Evolutionary conservation across 2,797 vertebrate genomes (phyloP), one percentile per base, ranked within the genome.

Genomic region (Phrynocephalus guinanensis): DNA sequence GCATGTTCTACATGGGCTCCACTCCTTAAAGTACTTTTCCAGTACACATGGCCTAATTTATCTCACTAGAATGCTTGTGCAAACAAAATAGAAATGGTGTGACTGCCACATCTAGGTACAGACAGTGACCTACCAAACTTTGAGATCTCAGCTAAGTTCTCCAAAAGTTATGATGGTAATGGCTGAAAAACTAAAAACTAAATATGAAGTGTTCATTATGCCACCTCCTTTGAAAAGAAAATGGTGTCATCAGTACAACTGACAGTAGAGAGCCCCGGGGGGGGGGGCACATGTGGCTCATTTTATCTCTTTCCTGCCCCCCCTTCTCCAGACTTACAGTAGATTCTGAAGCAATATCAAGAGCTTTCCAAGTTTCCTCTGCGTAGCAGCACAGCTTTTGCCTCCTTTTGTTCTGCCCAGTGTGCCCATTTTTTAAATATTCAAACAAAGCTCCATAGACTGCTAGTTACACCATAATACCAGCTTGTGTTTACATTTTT

Each of bases 401-500:
- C 94, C 90, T 92, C 96, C 95, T 94, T 92, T 93, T 96, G 96
- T 96, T 96, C 96, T 95, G 96, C 95, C 96, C 96, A 97, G 96
- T 96, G 95, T 97, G 96, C 96, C 95, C 96, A 95, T 97, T 96
- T 63, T 97, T 94, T 94, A 97, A 96, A 95, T 96, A 96, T 95
- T 97, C 96, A 96, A 96, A 97, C 97, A 97, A 97, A 97, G 96
- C 96, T 94, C 96, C 95, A 95, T 95, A 95, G 96, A 95, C 94
- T 96, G 96, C 97, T 96, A 96, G 96, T 95, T 96, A 96, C 96
- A 96, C 97, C 96, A 97, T 95, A 96, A 96, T 97, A 96, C 95
- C 97, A 97, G 97, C 96, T 97, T 97, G 97, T 97, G 97, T 97
- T 97, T 97, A 97, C 96, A 91, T 97, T 96, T 96, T 95, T 96